Base-by-base conservation (phyloP, 2,888 invertebrate species). In the Dione juno region DNA sequence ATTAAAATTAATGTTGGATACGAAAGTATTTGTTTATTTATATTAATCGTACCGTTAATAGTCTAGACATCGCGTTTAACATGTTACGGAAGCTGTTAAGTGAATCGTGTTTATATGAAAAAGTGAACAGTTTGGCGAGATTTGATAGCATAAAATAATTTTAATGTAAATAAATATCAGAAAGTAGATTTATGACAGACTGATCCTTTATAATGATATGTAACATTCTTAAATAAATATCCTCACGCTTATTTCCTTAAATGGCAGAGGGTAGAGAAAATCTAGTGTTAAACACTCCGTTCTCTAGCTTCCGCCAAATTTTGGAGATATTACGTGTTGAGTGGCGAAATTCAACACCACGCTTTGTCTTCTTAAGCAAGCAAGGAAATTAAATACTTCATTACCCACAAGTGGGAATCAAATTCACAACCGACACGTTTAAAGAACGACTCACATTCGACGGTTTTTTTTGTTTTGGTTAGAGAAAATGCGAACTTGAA, bases 51-150 rank as follows among this genome's bases (percentile, higher is more conserved):
- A 64, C 8, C 63, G 50, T 37, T 64, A 64, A 61, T 61, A 43
- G 50, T 50, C 63, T 37, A 64, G 63, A 63, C 45, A 48, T 37
- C 37, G 11, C 50, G 50, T 48, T 48, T 16, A 64, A 64, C 50
- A 16, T 16, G 63, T 50, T 64, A 37, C 63, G 63, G 63, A 64
- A 64, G 50, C 63, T 37, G 63, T 64, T 64, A 64, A 64, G 63
- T 35, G 63, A 35, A 63, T 63, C 16, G 48, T 64, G 63, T 64
- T 64, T 64, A 48, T 64, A 28, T 50, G 45, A 28, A 45, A 61
- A 45, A 61, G 10, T 16, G 10, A 61, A 61, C 43, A 61, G n/a
- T 61, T 21, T 61, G 43, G 43, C 28, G 43, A 21, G 59, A 21
- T 61, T 61, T 61, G 14, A 21, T 41, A 21, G 41, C 10, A 43